Evolutionary conservation across 2,113 vertebrate genomes (phyloP).

Genomic region (Corythornis vintsioides): DNA sequence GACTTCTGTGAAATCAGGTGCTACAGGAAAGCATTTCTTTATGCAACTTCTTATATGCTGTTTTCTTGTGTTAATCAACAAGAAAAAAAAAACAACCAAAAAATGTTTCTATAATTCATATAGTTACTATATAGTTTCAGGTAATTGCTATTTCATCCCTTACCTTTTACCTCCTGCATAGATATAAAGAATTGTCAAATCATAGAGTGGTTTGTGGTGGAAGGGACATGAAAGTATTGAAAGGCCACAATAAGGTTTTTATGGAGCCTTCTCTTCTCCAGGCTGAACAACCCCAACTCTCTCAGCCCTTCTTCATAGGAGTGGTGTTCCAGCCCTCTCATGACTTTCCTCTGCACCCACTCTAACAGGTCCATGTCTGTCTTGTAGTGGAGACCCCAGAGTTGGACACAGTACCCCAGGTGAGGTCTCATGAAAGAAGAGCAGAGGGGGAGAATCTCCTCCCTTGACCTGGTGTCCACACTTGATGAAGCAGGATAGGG

Average conservation of each 20-base stretch:
- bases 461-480: too few species aligned
- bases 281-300: too few species aligned
- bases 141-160: not conserved
- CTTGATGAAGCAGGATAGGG: not conserved
- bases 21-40: not conserved
- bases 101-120: not conserved
- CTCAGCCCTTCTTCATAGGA: not conserved
- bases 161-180: not conserved
- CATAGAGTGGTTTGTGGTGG: not conserved
- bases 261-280: not conserved
- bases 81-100: not conserved
- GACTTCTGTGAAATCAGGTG: not conserved
- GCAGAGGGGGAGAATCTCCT: too few species aligned
- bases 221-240: not conserved
- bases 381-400: too few species aligned
- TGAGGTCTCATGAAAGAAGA: too few species aligned
- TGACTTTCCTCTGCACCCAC: not conserved
- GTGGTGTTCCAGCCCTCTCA: accelerated
- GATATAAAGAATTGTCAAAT: not conserved
- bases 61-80: not conserved
- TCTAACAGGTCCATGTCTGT: too few species aligned
- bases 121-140: not conserved
- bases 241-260: not conserved
- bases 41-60: not conserved
- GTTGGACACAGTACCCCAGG: too few species aligned